A percentile compares a stretch with the other conserved stretches of the same genome.
Evolutionary conservation across 2,888 invertebrate species (phyloP).

Genomic region (Galerucella calmariensis): DNA sequence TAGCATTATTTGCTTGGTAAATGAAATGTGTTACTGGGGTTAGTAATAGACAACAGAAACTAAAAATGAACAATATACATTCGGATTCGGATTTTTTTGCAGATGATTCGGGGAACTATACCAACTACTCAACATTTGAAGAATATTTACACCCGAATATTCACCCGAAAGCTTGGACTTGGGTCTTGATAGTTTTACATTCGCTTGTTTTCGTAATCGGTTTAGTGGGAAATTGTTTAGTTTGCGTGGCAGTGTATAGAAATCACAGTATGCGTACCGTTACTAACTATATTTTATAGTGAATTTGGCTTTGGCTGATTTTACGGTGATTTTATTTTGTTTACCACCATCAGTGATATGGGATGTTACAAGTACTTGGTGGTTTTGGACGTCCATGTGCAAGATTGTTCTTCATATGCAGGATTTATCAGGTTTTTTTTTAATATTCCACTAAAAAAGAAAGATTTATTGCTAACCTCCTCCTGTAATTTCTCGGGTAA

Average conservation of each 20-base stretch:
- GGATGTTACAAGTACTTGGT: conserved; percentile 95
- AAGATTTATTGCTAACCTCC: no score
- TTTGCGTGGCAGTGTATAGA: conserved; percentile 88
- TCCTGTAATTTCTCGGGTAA: no score
- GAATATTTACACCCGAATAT: conserved; percentile 71
- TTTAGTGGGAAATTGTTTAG: conserved; percentile 86
- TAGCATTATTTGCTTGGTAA: no score
- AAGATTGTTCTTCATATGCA: conserved; percentile 90
- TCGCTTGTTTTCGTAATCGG: conserved; percentile 84
- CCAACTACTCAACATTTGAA: conserved; percentile 53
- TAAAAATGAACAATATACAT: no score
- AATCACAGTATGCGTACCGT: conserved; percentile 92
- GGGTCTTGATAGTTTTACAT: conserved; percentile 82
- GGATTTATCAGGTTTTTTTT: conserved; percentile 65
- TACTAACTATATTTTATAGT: conserved; percentile 94
- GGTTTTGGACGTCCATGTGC: conserved; percentile 86
- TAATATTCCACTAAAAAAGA: no score
- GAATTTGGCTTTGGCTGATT: conserved; percentile 88
- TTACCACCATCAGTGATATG: conserved; percentile 88
- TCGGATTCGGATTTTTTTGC: no score
- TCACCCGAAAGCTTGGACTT: conserved; percentile 78
- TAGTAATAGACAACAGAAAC: no score
- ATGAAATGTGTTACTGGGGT: no score
- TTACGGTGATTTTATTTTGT: conserved; percentile 89
- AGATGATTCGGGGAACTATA: conserved; percentile 8